Base-by-base conservation (phyloP, 2,888 invertebrate genomes). In the Brachyptera putata region DNA sequence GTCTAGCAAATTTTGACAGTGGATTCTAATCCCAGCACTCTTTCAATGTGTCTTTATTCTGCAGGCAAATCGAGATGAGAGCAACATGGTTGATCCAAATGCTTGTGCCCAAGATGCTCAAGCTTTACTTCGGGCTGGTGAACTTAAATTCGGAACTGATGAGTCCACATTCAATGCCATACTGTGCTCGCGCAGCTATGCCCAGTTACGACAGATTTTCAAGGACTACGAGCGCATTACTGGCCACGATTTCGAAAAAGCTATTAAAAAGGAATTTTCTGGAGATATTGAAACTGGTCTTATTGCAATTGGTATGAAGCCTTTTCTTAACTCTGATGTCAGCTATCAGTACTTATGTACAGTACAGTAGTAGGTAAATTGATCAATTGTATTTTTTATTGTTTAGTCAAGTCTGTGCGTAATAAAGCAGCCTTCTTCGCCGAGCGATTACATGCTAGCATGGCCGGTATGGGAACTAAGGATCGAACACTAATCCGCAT, bases 391-490 rank as follows among this genome's bases (percentile, higher is more conserved):
- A n/a, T n/a, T n/a, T n/a, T n/a, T n/a, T n/a, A n/a, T n/a, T n/a
- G n/a, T 46, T 74, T 72, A 85, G 87, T 89, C 60, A 85, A 86
- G 73, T 86, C 87, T 65, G 87, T 90, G 1, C 85, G 85, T 70
- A 88, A 91, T 74, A 85, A 87, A 74, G 80, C 89, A 0, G 81
- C 83, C 34, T 95, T 87, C 79, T 95, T 93, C 76, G 95, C 95
- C 0, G 87, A 90, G 71, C 84, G 88, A 43, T 79, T 95, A 57
- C 86, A 93, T 75, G 86, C 89, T 71, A 86, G 90, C 57, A 92
- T 95, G 91, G 89, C 88, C 71, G 95, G 95, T 3, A 74, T 89
- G 65, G 95, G 95, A 62, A 95, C 95, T 3, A 88, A 91, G 70
- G 95, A 95, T 73, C 80, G 83, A 53, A 87, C 89, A 68, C 79